Base-by-base conservation (phyloP, 2,888 invertebrate genomes). In the Apamea anceps region DNA sequence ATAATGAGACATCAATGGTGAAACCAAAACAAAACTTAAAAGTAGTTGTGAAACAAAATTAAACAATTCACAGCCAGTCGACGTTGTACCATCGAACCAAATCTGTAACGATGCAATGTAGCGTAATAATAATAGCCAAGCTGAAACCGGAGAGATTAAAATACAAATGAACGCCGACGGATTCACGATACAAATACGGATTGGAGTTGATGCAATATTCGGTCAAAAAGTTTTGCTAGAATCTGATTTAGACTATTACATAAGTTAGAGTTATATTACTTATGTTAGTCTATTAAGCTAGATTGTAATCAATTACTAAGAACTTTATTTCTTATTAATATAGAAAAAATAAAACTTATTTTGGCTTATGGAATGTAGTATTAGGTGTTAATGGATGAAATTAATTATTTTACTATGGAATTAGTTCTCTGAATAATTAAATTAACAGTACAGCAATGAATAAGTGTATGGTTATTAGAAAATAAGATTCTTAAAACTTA, bases 161-260 rank as follows among this genome's bases (percentile, higher is more conserved):
- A 82, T 60, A 80, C 75, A 83, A 80, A 85, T 79, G 72, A 76
- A 77, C 70, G 73, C 73, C 77, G 66, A 80, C 75, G 72, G 15
- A 76, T 73, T 62, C 65, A 15, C 51, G 32, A 42, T 77, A 73
- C 65, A 73, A 85, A 68, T 81, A 48, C 32, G 6, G 77, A 77
- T 57, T 73, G 65, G n/a, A 70, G 21, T 62, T 65, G 28, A 72
- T 74, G 37, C 65, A 42, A 45, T 51, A 57, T 79, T 82, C n/a
- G 21, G 37, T 54, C 28, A 83, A 48, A 60, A 60, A 65, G 37
- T 62, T 70, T 73, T 60, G 51, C 45, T 60, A 32, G 15, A 18
- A 60, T 28, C 25, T 42, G 37, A 77, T 78, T 62, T 57, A 42
- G 37, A 73, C n/a, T 60, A 12, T 57, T 0, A n/a, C n/a, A n/a